Conservation (phyloP, 2,113 vertebrate genomes). For the Mus pahari region DNA sequence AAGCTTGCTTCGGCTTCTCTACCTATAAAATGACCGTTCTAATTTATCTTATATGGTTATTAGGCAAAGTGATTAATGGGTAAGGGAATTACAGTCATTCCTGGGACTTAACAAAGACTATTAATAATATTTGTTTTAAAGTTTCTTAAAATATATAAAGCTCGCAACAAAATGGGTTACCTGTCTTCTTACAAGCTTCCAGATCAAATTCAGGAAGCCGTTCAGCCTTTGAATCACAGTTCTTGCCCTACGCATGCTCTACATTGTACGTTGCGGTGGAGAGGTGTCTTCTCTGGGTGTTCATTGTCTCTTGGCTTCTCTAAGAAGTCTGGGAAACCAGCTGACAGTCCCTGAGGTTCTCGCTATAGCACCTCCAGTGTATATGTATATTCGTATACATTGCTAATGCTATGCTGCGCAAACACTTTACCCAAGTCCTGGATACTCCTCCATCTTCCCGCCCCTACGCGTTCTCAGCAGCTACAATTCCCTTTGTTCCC, state of each 20-base stretch:
- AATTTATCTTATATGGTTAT: not conserved
- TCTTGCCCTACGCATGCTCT: not conserved
- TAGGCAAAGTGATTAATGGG: not conserved
- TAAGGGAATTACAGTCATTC: not conserved
- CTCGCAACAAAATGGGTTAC: not conserved
- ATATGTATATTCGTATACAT: not conserved
- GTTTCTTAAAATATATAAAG: constrained; percentile 14
- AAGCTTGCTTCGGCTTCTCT: constrained; percentile 11
- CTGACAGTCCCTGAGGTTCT: not conserved
- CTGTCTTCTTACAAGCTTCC: not conserved
- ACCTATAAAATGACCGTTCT: not conserved
- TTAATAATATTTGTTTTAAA: constrained; percentile 24
- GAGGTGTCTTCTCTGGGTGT: not conserved
- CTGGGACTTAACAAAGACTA: not conserved
- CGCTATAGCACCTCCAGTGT: not conserved
- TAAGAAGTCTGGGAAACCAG: not conserved
- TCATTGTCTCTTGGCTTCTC: not conserved
- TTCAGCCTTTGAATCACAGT: not conserved
- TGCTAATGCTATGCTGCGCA: not conserved
- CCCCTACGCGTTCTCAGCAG: not conserved
- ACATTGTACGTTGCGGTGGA: not conserved
- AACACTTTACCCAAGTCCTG: not conserved
- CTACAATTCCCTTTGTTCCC: constrained; percentile 7
- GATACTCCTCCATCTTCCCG: not conserved
- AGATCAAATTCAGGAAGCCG: not conserved